Evolutionary conservation across 2,797 vertebrate species (phyloP).

Genomic region (Coregonus suidteri): DNA sequence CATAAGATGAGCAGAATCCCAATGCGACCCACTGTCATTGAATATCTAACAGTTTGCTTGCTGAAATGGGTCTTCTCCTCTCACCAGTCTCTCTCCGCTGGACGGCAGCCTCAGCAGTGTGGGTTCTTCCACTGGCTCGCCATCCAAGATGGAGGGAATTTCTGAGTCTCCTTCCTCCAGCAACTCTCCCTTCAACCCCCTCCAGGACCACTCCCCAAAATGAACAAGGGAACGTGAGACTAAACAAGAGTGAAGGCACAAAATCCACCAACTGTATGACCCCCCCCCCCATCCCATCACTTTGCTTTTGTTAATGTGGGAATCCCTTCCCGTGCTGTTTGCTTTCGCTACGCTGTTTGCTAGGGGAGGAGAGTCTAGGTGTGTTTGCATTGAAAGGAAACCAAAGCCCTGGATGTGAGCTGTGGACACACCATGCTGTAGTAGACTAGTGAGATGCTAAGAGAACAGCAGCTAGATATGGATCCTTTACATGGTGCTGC

Average conservation of each 20-base stretch:
- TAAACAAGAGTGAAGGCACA: conserved; percentile 41
- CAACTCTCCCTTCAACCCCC: conserved; percentile 85
- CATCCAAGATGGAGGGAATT: conserved; percentile 84
- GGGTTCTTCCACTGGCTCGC: conserved; percentile 85
- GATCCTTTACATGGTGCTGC: conserved; percentile 56
- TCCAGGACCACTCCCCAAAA: conserved; percentile 89
- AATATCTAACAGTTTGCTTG: not conserved
- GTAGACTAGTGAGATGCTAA: too few species aligned
- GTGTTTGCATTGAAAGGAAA: conserved; percentile 48
- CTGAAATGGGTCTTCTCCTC: not conserved
- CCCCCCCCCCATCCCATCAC: conserved; percentile 22
- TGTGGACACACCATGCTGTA: conserved; percentile 10
- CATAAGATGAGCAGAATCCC: not conserved
- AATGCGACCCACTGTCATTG: not conserved
- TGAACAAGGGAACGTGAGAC: conserved; percentile 57
- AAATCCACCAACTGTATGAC: conserved; percentile 29
- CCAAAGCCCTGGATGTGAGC: conserved; percentile 44
- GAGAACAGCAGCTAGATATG: conserved; percentile 76
- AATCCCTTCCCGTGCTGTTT: conserved; percentile 24
- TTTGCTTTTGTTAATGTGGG: conserved; percentile 37
- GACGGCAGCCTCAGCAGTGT: conserved; percentile 90
- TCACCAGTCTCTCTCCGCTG: conserved; percentile 80
- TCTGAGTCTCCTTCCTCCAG: conserved; percentile 80
- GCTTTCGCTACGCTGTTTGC: conserved; percentile 45
- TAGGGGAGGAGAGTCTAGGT: conserved; percentile 24